Conservation (phyloP, 2,797 vertebrate species). For the Chelidonichthys spinosus region DNA sequence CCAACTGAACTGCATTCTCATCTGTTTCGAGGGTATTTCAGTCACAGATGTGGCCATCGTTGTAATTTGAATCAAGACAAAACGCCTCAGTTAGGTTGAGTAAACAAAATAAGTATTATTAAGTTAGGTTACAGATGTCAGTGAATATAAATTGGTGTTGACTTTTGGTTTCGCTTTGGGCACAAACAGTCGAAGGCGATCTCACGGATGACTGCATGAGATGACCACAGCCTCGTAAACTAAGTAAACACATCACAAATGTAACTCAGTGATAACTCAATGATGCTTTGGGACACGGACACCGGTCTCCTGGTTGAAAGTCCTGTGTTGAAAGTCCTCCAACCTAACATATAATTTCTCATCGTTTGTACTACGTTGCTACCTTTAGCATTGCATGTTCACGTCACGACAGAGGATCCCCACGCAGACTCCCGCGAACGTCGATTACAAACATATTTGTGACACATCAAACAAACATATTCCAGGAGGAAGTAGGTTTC, state of each 20-base stretch:
- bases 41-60: neutral
- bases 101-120: neutral
- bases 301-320: too few relatives aligned
- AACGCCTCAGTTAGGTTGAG: neutral
- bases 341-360: too few relatives aligned
- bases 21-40: neutral
- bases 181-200: neutral
- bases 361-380: too few relatives aligned
- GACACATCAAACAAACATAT: neutral
- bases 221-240: too few relatives aligned
- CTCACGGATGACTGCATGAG: too few relatives aligned
- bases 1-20: neutral
- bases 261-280: too few relatives aligned
- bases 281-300: too few relatives aligned
- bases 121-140: neutral
- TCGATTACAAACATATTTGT: neutral
- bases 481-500: neutral
- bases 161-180: fast-evolving
- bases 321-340: too few relatives aligned
- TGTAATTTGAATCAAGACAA: neutral
- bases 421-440: neutral
- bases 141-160: neutral
- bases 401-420: too few relatives aligned
- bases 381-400: too few relatives aligned
- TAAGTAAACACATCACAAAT: too few relatives aligned